Conservation (phyloP, 2,113 vertebrate species). For the Odobenus rosmarus region DNA sequence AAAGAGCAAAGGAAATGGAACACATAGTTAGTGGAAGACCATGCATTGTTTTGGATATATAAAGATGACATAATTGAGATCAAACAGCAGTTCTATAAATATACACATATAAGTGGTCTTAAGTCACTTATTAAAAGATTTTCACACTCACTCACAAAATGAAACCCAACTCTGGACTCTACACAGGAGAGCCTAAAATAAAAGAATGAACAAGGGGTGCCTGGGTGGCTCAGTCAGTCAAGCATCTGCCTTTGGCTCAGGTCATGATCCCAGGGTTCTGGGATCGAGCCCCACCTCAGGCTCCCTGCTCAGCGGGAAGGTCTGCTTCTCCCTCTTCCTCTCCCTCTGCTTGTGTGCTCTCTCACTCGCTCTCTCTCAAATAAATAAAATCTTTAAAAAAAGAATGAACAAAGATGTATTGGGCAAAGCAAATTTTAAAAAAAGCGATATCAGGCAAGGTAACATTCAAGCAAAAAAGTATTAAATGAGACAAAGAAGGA, state of each 20-base stretch:
- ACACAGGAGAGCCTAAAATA: background rate
- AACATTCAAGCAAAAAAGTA: background rate
- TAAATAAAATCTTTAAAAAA: background rate
- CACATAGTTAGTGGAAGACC: background rate
- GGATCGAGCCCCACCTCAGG: too few relatives aligned
- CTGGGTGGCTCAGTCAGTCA: too few relatives aligned
- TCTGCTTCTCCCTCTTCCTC: too few relatives aligned
- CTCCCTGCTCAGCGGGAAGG: too few relatives aligned
- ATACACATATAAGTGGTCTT: background rate
- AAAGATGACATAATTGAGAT: background rate
- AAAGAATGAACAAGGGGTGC: background rate
- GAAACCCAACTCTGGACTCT: background rate
- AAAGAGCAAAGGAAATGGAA: background rate
- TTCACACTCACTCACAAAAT: background rate
- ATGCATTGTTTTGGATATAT: background rate
- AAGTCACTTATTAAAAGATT: background rate
- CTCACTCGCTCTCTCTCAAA: too few relatives aligned
- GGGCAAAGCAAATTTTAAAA: conserved; percentile 1
- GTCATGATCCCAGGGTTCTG: too few relatives aligned
- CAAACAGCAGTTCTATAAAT: background rate
- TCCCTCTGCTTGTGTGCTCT: too few relatives aligned
- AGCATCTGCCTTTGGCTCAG: too few relatives aligned
- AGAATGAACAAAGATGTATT: background rate
- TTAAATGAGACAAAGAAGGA: background rate
- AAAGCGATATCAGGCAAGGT: conserved; percentile 1